Evolutionary conservation across 2,888 invertebrate species (phyloP).

Genomic region (Caenorhabditis parvicauda): DNA sequence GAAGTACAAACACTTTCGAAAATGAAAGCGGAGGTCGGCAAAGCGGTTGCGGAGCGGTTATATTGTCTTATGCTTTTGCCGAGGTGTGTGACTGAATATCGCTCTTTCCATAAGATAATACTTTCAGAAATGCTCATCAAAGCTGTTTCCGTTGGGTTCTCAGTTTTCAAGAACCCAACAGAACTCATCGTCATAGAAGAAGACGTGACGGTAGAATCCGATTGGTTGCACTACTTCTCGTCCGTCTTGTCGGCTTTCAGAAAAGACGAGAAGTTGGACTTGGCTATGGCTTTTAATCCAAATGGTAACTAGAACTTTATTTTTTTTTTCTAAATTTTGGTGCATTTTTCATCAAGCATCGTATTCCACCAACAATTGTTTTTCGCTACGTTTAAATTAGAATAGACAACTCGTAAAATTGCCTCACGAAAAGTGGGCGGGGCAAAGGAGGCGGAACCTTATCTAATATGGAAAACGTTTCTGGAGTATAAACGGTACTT

Average conservation of each 20-base stretch:
- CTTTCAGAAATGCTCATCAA: slow-evolving; percentile 24
- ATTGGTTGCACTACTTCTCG: slow-evolving; percentile 37
- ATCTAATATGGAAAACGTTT: too few species aligned
- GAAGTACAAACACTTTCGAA: too few species aligned
- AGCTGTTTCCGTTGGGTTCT: slow-evolving; percentile 28
- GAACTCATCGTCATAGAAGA: slow-evolving; percentile 40
- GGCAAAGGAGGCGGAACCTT: too few species aligned
- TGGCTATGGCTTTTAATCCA: slow-evolving; percentile 37
- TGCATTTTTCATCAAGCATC: not conserved
- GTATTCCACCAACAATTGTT: too few species aligned
- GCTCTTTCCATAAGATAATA: not conserved
- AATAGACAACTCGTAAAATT: too few species aligned
- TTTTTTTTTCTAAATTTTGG: not conserved
- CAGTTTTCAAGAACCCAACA: slow-evolving; percentile 36
- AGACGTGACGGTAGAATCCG: slow-evolving; percentile 30
- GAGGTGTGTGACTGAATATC: not conserved
- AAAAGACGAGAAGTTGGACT: slow-evolving; percentile 17
- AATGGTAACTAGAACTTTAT: slow-evolving; percentile 24
- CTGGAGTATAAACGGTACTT: too few species aligned
- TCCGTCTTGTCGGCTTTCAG: slow-evolving; percentile 22
- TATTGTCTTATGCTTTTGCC: too few species aligned
- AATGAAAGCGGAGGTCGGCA: too few species aligned
- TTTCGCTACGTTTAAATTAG: too few species aligned
- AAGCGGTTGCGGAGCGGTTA: too few species aligned
- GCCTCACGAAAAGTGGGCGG: too few species aligned